Evolutionary conservation across 2,888 invertebrate species (phyloP), one percentile per base, ranked within the genome.

Genomic region (Troides helena): DNA sequence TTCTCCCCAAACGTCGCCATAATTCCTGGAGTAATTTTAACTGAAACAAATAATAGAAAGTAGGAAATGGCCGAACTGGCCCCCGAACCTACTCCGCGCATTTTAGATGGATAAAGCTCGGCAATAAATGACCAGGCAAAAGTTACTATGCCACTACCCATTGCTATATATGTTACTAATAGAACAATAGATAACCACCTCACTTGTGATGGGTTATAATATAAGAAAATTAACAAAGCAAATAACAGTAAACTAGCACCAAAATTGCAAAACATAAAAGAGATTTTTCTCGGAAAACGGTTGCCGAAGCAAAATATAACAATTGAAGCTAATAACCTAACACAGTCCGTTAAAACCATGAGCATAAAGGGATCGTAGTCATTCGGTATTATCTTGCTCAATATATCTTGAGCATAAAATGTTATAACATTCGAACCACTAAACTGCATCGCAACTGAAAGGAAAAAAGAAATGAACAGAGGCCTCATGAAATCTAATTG

Each of bases 1-100:
- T 66, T 43, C 25, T 76, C 80, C 8, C 86, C 87, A 71, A 69
- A 80, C 0, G 60, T 74, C 1, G 57, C 7, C 60, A 83, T 72
- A n/a, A 87, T 73, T 2, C 74, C 77, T 1, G 85, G 85, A 8
- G 84, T 81, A 12, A 80, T 67, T 78, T 85, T 81, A 25, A 87
- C 83, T 72, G 79, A 79, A 67, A 81, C 67, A 62, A 85, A 86
- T 5, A 86, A 60, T 17, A 83, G 79, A 65, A 73, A 60, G 69
- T 80, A 85, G 1, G 82, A 80, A 36, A 85, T 76, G 0, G 78
- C 77, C 1, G 83, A 77, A 69, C 81, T 77, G 10, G 84, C 61
- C 0, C 86, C 84, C 17, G 87, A 85, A 1, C 85, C 85, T 23
- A 86, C 73, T 2, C 87, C 87, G 14, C 87, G 78, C 2, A 85